Percentiles rank a stretch among this genome's conserved stretches.
Conservation (phyloP, 1,140 invertebrate species). For the Papilio aristodemus region DNA sequence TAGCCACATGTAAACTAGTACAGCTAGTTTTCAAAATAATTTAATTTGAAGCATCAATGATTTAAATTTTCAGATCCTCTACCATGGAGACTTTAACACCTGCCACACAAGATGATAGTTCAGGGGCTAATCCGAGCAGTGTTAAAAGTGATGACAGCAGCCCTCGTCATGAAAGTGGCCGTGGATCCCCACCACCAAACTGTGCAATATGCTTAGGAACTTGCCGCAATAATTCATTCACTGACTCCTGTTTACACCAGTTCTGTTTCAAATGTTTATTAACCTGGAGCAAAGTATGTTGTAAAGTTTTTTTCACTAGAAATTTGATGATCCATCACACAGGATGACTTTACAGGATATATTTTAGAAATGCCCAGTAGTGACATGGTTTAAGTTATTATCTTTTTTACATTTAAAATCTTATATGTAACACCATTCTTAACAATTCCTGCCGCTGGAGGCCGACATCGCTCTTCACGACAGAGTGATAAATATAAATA, state of each 20-base stretch:
- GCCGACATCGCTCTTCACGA: too few relatives aligned
- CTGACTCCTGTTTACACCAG: constrained; percentile 94
- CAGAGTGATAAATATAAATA: too few relatives aligned
- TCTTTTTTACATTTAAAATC: too few relatives aligned
- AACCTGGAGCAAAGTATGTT: constrained; percentile 94
- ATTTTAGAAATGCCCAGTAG: too few relatives aligned
- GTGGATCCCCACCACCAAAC: constrained; percentile 87
- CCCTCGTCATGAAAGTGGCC: constrained; percentile 58
- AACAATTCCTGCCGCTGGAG: too few relatives aligned
- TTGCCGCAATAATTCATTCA: constrained; percentile 93
- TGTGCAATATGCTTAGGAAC: constrained; percentile 96
- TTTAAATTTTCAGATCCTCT: constrained; percentile 24
- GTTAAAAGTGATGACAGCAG: constrained; percentile 70
- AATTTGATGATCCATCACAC: too few relatives aligned
- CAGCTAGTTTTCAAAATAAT: too few relatives aligned
- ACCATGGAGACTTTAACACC: constrained; percentile 63
- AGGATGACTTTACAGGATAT: too few relatives aligned
- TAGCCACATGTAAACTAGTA: too few relatives aligned
- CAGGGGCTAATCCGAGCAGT: constrained; percentile 57
- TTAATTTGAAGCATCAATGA: too few relatives aligned
- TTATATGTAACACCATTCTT: too few relatives aligned
- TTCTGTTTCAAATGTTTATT: constrained; percentile 96
- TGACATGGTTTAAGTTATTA: too few relatives aligned
- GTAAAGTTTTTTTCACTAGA: not conserved
- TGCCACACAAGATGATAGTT: constrained; percentile 54